Evolutionary conservation across 2,888 invertebrate genomes (phyloP).

Genomic region (Apotomis capreana): DNA sequence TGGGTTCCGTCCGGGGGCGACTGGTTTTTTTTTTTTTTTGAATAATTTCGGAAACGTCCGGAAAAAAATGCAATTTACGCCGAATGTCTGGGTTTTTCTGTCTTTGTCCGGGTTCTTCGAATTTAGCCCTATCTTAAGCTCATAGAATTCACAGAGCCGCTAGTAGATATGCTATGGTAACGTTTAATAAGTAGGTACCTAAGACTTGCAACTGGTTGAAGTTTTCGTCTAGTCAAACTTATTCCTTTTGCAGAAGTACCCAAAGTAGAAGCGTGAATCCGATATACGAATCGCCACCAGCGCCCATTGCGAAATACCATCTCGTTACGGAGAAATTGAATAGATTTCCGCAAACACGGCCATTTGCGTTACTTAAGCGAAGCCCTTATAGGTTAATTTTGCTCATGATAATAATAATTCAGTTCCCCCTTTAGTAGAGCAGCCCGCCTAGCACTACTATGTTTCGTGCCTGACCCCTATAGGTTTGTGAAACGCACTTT

Average conservation of each 20-base stretch:
- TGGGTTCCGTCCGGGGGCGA: too few species aligned
- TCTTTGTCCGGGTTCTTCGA: too few species aligned
- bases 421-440: slow-evolving; percentile 11
- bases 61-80: too few species aligned
- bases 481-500: too few species aligned
- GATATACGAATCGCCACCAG: slow-evolving; percentile 13
- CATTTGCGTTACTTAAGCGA: slow-evolving; percentile 32
- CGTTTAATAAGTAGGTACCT: background rate
- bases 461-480: too few species aligned
- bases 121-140: too few species aligned
- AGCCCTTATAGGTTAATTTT: slow-evolving; percentile 27
- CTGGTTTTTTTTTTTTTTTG: too few species aligned
- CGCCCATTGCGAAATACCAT: slow-evolving; percentile 32
- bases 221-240: background rate
- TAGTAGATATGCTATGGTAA: too few species aligned
- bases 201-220: background rate
- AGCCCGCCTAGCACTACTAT: too few species aligned
- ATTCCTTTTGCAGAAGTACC: background rate
- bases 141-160: too few species aligned
- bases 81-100: too few species aligned
- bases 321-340: slow-evolving; percentile 32
- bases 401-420: slow-evolving; percentile 25
- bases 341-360: slow-evolving; percentile 31
- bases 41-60: too few species aligned
- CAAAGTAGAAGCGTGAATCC: background rate